Evolutionary conservation across 2,888 invertebrate species (phyloP).

Genomic region (Syrista parreyssii): DNA sequence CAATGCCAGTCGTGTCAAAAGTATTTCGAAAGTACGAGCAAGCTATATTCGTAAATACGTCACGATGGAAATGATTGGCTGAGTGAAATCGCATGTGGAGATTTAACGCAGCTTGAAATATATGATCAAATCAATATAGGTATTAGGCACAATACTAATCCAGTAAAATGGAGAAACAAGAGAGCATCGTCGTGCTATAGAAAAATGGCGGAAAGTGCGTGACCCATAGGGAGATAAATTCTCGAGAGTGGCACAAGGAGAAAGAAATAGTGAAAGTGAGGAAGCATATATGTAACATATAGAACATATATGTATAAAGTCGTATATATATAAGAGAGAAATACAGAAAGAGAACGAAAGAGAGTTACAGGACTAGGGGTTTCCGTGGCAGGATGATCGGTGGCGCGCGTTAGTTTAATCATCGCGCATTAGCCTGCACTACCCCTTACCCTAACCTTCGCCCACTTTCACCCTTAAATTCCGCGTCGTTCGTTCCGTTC

Average conservation of each 20-base stretch:
- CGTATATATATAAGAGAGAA: background rate
- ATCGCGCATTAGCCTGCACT: conserved; percentile 63
- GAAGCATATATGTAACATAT: background rate
- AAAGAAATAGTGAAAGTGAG: conserved; percentile 13
- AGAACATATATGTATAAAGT: background rate
- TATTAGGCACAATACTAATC: background rate
- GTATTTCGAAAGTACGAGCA: background rate
- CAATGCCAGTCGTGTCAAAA: background rate
- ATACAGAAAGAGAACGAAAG: background rate
- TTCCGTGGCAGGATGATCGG: conserved; percentile 64
- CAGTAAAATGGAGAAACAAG: background rate
- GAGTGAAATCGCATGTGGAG: background rate
- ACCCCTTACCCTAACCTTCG: conserved; percentile 49
- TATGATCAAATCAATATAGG: background rate
- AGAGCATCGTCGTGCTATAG: background rate
- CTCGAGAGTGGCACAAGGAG: conserved; percentile 21
- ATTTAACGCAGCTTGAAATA: background rate
- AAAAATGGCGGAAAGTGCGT: background rate
- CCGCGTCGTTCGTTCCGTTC: conserved; percentile 43
- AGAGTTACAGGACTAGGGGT: conserved; percentile 43
- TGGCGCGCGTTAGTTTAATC: conserved; percentile 65
- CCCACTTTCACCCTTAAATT: conserved; percentile 57
- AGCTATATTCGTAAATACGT: background rate
- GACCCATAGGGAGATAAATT: background rate
- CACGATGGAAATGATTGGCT: background rate